Evolutionary conservation across 1,140 invertebrate genomes (phyloP), one percentile per base, ranked within the genome.

Genomic region (Saxidomus purpurata): DNA sequence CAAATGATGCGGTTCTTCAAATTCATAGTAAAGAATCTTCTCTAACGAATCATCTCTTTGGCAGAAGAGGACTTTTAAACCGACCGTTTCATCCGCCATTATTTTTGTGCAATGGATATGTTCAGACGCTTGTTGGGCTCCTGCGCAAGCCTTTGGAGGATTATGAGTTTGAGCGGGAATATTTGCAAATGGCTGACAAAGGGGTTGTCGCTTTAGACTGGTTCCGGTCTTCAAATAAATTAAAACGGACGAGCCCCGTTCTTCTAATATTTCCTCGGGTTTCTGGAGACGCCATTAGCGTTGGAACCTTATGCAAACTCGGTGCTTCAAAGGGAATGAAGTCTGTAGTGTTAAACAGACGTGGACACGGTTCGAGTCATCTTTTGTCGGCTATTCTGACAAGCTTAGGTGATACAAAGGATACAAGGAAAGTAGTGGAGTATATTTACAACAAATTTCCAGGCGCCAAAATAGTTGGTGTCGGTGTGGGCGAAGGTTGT

Each of bases 311-410:
- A 6, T 91, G 90, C 74, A 61, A 79, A 43, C 38, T 71, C 19
- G 94, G 92, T 11, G n/a, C 74, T 0, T 47, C 55, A 19, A 83
- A 82, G 0, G 94, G 93, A 22, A 92, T 92, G 40, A 76, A 91
- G 13, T 52, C 93, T 0, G 89, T 95, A 15, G 93, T 95, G 1
- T 94, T 94, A 87, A 93, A 94, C 76, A 43, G 93, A 13, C 77
- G 94, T 15, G 94, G 94, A 34, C 93, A 93, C 69, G 92, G 92
- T 9, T 90, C 90, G 15, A 91, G 91, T 55, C 82, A 90, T 13
- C 71, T 95, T 38, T 93, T 91, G 55, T 93, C 94, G 15, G 89
- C 94, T 15, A 92, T 89, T 36, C 59, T 95, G 28, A 92, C 93
- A 47, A 89, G 87, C 52, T 91, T 74, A 34, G 92, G 93, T 0